A percentile compares a stretch with the other conserved stretches of the same genome.
Conservation (phyloP, 1,140 invertebrate genomes). For the Lepidurus packardi region DNA sequence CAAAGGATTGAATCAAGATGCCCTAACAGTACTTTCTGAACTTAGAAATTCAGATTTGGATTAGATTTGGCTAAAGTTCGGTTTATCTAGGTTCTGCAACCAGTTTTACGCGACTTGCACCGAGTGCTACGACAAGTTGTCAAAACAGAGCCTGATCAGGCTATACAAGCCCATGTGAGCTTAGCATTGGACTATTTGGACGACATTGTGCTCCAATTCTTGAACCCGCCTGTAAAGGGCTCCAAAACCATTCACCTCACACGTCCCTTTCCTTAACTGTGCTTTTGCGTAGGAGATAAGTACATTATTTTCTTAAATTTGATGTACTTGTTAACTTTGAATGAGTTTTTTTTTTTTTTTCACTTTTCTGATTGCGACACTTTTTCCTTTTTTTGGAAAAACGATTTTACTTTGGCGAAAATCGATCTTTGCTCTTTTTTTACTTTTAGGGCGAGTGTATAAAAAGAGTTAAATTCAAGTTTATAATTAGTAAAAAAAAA, state of each 20-base stretch:
- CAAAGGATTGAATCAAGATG: constrained; percentile 63
- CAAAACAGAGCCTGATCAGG: constrained; percentile 59
- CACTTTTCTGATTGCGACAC: background rate
- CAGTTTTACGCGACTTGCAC: constrained; percentile 62
- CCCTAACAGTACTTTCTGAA: constrained; percentile 47
- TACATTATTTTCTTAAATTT: background rate
- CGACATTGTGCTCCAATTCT: constrained; percentile 56
- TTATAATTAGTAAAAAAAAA: background rate
- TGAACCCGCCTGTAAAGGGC: constrained; percentile 47
- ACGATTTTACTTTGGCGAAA: background rate
- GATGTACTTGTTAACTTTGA: background rate
- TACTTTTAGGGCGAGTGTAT: no score
- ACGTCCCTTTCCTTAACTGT: constrained; percentile 23
- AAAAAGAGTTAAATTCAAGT: constrained; percentile 4
- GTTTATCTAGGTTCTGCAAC: constrained; percentile 52
- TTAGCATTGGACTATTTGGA: constrained; percentile 70
- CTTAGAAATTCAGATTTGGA: constrained; percentile 12
- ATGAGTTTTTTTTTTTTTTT: background rate
- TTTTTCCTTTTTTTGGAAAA: constrained; percentile 25
- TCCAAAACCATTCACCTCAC: constrained; percentile 24
- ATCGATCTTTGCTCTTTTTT: no score
- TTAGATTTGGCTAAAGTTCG: background rate
- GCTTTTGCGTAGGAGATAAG: background rate
- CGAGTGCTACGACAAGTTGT: constrained; percentile 60
- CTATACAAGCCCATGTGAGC: constrained; percentile 63